Evolutionary conservation across 1,140 invertebrate species (phyloP), one percentile per base, ranked within the genome.

Genomic region (Hyles vespertilio): DNA sequence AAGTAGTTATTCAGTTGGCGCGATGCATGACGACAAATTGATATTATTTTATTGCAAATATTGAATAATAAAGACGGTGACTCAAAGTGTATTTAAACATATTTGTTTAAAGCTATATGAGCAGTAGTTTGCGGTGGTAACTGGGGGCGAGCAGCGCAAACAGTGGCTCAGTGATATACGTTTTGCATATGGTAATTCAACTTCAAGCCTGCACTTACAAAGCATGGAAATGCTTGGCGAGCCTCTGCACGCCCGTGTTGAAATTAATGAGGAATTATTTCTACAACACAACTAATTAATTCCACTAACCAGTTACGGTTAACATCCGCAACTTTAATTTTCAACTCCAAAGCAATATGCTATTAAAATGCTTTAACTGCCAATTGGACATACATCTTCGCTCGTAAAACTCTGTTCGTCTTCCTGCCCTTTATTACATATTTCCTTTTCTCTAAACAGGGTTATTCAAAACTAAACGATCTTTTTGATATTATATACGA

Each of bases 191-290:
- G 71, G 71, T 79, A 77, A 76, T 77, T 63, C 59, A 61, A 58
- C 65, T 61, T 57, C 63, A 69, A 60, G 56, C 62, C 57, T 8
- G 36, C 36, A 65, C 51, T 34, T 62, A 67, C 62, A 72, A 65
- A 70, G 63, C 67, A 62, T 70, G 72, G 64, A 82, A 79, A 74
- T 77, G 56, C 67, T 58, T 49, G 63, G 65, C 61, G 59, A 57
- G 69, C 62, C 70, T 65, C 63, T 51, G 68, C 60, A 52, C 58
- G 67, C 62, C 57, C 66, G 62, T 77, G 74, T 81, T 72, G 59
- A 76, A 79, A 74, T 81, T 83, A 82, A 85, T 78, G 73, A 79
- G 79, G 72, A 80, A 72, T 77, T 73, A 77, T 80, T 51, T 72
- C 72, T 53, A 65, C 64, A 69, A 68, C 62, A 67, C 63, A 63